Percentiles rank a stretch among this genome's conserved stretches.
These are phyloP conservation scores for Agapostemon virescens DNA, from an alignment of 2,888 invertebrate genomes.

Conservation along the genomic window DNA sequence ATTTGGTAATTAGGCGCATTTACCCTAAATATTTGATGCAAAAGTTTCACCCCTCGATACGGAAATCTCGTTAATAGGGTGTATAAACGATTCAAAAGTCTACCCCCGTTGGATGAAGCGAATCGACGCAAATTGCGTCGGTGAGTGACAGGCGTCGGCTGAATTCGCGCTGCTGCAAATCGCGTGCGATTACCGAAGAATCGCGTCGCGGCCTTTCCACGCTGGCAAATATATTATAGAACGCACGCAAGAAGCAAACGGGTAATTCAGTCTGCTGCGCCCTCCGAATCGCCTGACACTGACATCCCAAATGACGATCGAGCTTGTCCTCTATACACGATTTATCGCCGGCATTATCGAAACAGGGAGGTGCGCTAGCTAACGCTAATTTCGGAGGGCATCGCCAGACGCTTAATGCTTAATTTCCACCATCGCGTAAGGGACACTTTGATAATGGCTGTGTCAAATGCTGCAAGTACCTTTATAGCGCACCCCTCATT, in stretches of 20 bases:
- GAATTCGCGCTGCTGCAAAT: conserved; percentile 11
- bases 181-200: conserved; percentile 40
- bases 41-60: conserved; percentile 22
- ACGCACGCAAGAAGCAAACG: conserved; percentile 40
- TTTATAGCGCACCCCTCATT: neutral
- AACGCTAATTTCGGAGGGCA: conserved; percentile 10
- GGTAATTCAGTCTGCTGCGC: conserved; percentile 16
- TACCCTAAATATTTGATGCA: neutral
- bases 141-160: conserved; percentile 47
- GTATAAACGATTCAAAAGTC: conserved; percentile 30
- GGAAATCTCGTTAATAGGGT: conserved; percentile 31
- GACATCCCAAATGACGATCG: conserved; percentile 36
- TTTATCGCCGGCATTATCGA: conserved; percentile 23
- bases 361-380: neutral
- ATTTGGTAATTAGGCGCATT: neutral
- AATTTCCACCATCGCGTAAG: neutral
- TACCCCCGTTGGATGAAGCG: conserved; percentile 15
- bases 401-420: conserved; percentile 26
- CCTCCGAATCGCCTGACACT: conserved; percentile 33
- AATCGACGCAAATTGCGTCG: conserved; percentile 47
- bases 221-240: conserved; percentile 41
- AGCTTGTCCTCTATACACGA: conserved; percentile 36
- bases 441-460: neutral
- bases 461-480: neutral
- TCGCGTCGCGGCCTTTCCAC: conserved; percentile 14